phyloP scores from a whole-genome alignment of 1,140 invertebrate genomes.

The Halictus rubicundus region DNA sequence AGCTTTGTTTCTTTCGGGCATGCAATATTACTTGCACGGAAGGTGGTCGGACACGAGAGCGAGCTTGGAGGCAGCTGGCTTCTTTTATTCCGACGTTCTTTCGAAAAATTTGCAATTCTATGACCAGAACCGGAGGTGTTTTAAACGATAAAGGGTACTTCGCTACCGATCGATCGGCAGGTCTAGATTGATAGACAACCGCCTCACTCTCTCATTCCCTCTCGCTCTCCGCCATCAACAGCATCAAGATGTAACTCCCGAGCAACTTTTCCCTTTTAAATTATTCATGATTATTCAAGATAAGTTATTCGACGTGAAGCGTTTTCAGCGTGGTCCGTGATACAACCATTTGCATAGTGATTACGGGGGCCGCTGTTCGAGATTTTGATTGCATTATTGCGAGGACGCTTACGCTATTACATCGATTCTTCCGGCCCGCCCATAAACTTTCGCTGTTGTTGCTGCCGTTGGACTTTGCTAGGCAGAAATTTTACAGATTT shows the following conservation, averaged over 20 bases:
- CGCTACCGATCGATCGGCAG: background rate
- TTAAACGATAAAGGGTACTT: conserved; percentile 1
- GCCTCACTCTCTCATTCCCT: background rate
- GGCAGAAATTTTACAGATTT: too few species aligned
- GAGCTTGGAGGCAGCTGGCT: background rate
- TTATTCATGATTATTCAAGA: conserved; percentile 6
- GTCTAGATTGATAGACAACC: background rate
- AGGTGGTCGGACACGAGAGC: background rate
- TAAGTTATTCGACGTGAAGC: background rate
- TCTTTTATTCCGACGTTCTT: background rate
- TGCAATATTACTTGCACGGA: background rate
- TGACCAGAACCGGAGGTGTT: background rate
- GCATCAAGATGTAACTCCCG: background rate
- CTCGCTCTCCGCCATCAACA: too few species aligned
- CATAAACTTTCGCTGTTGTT: too few species aligned
- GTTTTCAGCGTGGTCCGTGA: background rate
- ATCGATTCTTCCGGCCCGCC: too few species aligned
- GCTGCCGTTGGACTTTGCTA: too few species aligned
- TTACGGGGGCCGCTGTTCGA: background rate
- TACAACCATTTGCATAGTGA: background rate
- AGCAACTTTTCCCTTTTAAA: conserved; percentile 1
- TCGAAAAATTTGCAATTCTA: conserved; percentile 12
- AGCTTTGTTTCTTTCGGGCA: background rate
- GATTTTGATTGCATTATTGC: background rate
- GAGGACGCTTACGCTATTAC: too few species aligned